Base-by-base conservation (phyloP, 2,797 vertebrate genomes). In the Pelodytes ibericus region DNA sequence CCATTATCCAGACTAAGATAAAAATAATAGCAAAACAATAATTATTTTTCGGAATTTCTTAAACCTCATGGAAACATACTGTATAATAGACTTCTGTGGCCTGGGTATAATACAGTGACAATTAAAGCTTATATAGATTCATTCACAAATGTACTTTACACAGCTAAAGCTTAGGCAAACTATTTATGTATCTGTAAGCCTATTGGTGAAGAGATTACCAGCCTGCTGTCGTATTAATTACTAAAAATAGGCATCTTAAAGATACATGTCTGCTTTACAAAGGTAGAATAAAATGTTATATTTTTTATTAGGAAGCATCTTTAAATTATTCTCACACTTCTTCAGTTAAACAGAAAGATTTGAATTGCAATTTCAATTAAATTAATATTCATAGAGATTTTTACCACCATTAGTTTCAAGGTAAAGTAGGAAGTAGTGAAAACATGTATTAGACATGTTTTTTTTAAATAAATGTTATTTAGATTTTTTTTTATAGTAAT, bases 111-210 rank as follows among this genome's bases (percentile, higher is more conserved):
- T 20, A 24, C 60, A 36, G 31, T 53, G 33, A 74, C 61, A 74
- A 44, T 20, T 51, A 29, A 51, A 39, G 60, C 44, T 73, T 57
- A 73, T 16, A 13, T 41, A 29, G 8, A 41, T 56, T 66, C 61
- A 74, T 74, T 74, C 49, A 58, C 33, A 74, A 74, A 74, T 58
- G 47, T 36, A 64, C 44, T 64, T 74, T 63, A 62, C 25, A 47
- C 25, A 66, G 39, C 24, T 66, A 58, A 74, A 74, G 61, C 72
- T 66, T 66, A 64, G 72, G 44, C 18, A 65, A 74, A 58, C 61
- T 74, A 74, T 74, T 57, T 58, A 8, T 58, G 24, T 66, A 18
- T 22, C 15, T 58, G 51, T 58, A 74, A 74, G 71, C 71, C 29
- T 39, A 72, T 63, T 72, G 71, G 9, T 51, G 71, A 29, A n/a